Evolutionary conservation across 2,797 vertebrate genomes (phyloP), one percentile per base, ranked within the genome.

Genomic region (Ceryle rudis): DNA sequence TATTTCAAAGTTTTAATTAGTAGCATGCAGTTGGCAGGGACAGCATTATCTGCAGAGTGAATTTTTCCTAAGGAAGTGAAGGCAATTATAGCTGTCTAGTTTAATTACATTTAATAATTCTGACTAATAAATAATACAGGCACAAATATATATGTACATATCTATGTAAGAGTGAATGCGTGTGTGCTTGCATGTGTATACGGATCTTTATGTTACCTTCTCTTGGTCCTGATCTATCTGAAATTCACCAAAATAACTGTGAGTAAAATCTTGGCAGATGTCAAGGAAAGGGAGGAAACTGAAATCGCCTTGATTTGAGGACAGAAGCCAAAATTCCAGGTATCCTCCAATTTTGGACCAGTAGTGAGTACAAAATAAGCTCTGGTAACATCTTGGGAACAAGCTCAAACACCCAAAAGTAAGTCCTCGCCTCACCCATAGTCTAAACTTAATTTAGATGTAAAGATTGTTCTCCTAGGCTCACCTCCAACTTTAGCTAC

Each of bases 1-100:
- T 64, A 95, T 97, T 96, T 92, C 89, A 85, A 87, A 95, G 82
- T 89, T 86, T 89, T 96, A 95, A 96, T 97, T 97, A 95, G 86
- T 57, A 93, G 90, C 93, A 95, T 70, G 67, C 73, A 93, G 60
- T 95, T 97, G 96, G 96, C 95, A 97, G 77, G 83, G 86, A 89
- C 6, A 96, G 78, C 67, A 70, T 67, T 86, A 87, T 86, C 17
- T 2, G 86, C 90, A 89, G 83, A 95, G 71, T 49, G 58, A 86
- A 28, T 95, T 97, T 94, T 94, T 97, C 95, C 93, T 94, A 89
- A 92, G 93, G 93, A 97, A 97, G 57, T 86, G 52, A 97, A 92
- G 35, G 67, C 77, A 95, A 92, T 95, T 94, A 95, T 61, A 93
- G 85, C 88, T 92, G 91, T 93, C 92, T 91, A 84, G 83, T 92